Evolutionary conservation across 2,888 invertebrate genomes (phyloP), one percentile per base, ranked within the genome.

Genomic region (Acanthococcus lagerstroemiae): DNA sequence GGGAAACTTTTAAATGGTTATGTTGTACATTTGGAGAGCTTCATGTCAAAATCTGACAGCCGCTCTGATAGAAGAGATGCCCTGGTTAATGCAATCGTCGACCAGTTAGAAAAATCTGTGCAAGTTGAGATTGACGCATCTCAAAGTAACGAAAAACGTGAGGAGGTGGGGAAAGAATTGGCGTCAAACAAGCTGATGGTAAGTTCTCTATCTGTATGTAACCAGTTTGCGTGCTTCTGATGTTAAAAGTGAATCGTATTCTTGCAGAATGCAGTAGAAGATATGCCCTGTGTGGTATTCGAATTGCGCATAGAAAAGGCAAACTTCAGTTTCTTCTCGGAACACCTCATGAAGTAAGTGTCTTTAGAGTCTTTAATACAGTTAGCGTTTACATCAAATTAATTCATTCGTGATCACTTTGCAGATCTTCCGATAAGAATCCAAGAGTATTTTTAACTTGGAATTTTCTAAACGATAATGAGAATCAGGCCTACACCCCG

Each of bases 361-460:
- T n/a, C n/a, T n/a, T n/a, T n/a, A n/a, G n/a, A n/a, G n/a, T n/a
- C n/a, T n/a, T n/a, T n/a, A n/a, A n/a, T n/a, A n/a, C n/a, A n/a
- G n/a, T n/a, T n/a, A n/a, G n/a, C n/a, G n/a, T n/a, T n/a, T n/a
- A n/a, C n/a, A n/a, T n/a, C n/a, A n/a, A n/a, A n/a, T n/a, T n/a
- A n/a, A n/a, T n/a, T n/a, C n/a, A n/a, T n/a, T n/a, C n/a, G n/a
- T n/a, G n/a, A 37, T 37, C n/a, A 1, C 12, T 37, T 9, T 50
- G 5, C 24, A 61, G 61, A 52, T 61, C 61, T 1, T 27, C 61
- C n/a, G 52, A 52, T 22, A 61, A 61, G 21, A 61, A 61, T 22
- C 65, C 65, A 17, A 55, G 24, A 56, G 48, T 56, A 25, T 66
- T 66, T 56, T 26, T 66, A 15, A 66, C 65, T 15, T 66, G 65